These are phyloP conservation scores for Epiblema foenella DNA, from an alignment of 2,888 invertebrate species.

Conservation along the genomic window DNA sequence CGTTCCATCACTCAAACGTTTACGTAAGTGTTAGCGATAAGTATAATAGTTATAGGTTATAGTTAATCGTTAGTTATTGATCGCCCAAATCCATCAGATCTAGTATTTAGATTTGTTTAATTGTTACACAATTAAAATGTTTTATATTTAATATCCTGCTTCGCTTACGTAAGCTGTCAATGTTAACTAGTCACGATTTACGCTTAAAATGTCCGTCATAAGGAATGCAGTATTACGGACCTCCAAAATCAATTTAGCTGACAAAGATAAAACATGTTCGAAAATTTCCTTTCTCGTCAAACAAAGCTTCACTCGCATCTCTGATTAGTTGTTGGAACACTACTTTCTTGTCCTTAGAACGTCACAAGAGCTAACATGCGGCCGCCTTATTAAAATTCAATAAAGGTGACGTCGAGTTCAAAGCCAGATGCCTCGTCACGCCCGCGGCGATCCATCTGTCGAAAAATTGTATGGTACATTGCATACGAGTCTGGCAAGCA, in stretches of 20 bases:
- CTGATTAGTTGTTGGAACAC: constrained; percentile 39
- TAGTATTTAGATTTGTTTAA: constrained; percentile 25
- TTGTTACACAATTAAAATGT: constrained; percentile 12
- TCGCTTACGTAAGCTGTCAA: constrained; percentile 35
- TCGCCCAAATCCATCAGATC: constrained; percentile 24
- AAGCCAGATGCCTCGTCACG: constrained; percentile 52
- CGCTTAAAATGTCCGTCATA: constrained; percentile 23
- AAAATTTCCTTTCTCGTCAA: constrained; percentile 34
- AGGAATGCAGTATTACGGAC: constrained; percentile 37
- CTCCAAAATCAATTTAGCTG: constrained; percentile 19
- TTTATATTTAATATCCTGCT: constrained; percentile 12
- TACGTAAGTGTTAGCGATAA: constrained; percentile 46
- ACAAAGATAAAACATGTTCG: constrained; percentile 37
- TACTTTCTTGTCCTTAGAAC: constrained; percentile 39
- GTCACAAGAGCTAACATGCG: constrained; percentile 42
- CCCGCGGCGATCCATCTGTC: constrained; percentile 45
- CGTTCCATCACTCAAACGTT: constrained; percentile 42
- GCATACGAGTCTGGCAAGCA: constrained; percentile 15
- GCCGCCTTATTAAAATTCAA: constrained; percentile 54
- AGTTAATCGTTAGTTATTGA: constrained; percentile 45
- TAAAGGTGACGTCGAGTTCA: constrained; percentile 55
- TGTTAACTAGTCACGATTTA: constrained; percentile 34
- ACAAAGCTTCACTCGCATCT: constrained; percentile 41
- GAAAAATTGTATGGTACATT: constrained; percentile 38
- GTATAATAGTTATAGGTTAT: constrained; percentile 48